These are phyloP conservation scores for Anseranas semipalmata DNA, from an alignment of 2,113 vertebrate genomes.

Conservation along the genomic window DNA sequence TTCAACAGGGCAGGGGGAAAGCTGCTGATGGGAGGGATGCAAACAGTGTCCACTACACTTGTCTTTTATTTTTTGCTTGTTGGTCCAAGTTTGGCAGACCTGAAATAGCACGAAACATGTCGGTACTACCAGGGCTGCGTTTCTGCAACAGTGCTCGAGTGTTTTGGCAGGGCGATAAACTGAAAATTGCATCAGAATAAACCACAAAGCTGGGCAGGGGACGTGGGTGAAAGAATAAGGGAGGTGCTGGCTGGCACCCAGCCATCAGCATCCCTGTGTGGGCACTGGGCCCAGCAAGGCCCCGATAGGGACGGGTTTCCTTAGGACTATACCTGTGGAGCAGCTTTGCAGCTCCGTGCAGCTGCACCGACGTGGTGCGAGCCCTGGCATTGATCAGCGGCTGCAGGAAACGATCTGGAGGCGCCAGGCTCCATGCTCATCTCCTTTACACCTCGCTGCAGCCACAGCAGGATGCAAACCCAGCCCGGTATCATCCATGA, in stretches of 20 bases:
- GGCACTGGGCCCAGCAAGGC: neutral
- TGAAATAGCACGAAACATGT: neutral
- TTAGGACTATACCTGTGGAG: neutral
- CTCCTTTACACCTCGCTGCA: neutral
- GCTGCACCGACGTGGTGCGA: accelerated
- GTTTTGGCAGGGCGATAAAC: accelerated
- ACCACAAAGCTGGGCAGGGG: neutral
- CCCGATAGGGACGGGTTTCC: neutral
- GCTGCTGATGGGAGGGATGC: neutral
- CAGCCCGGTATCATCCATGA: neutral
- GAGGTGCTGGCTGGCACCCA: neutral
- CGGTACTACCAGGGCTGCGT: neutral
- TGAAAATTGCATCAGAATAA: neutral
- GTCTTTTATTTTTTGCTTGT: neutral
- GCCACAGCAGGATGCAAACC: neutral
- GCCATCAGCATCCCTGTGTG: neutral
- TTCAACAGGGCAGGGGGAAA: neutral
- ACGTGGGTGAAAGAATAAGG: neutral
- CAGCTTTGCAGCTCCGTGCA: neutral
- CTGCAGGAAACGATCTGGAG: neutral
- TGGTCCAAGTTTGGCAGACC: neutral
- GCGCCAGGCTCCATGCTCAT: accelerated
- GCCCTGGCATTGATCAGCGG: neutral
- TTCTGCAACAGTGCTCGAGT: neutral
- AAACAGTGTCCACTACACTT: neutral